Evolutionary conservation across 2,797 vertebrate genomes (phyloP).

Genomic region (Austrolebias charrua): DNA sequence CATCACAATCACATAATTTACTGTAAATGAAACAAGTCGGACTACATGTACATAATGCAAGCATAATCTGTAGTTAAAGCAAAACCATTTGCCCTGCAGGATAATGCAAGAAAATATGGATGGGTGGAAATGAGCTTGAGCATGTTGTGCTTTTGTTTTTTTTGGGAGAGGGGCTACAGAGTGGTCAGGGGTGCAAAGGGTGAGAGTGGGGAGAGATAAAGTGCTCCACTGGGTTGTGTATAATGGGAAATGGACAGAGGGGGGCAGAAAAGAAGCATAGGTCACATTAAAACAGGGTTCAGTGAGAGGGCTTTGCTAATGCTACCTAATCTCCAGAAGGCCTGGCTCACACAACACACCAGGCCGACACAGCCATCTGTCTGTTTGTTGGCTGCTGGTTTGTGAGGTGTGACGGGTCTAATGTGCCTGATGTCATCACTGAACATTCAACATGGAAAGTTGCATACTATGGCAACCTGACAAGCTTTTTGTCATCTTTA

Average conservation of each 20-base stretch:
- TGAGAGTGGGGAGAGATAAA: slow-evolving; percentile 45
- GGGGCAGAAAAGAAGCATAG: slow-evolving; percentile 55
- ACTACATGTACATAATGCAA: slow-evolving; percentile 28
- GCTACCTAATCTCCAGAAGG: slow-evolving; percentile 63
- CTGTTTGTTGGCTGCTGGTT: slow-evolving; percentile 42
- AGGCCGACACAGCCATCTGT: slow-evolving; percentile 38
- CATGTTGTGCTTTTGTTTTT: slow-evolving; percentile 2
- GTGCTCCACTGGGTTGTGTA: slow-evolving; percentile 62
- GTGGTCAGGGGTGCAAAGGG: slow-evolving; percentile 33
- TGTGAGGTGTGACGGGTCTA: slow-evolving; percentile 52
- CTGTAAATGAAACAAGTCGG: not conserved
- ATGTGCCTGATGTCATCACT: slow-evolving; percentile 44
- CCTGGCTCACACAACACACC: slow-evolving; percentile 37
- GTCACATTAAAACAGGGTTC: slow-evolving; percentile 74
- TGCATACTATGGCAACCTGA: slow-evolving; percentile 32
- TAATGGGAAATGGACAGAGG: slow-evolving; percentile 54
- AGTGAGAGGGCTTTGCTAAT: slow-evolving; percentile 67
- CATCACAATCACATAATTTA: no score
- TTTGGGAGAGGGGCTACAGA: slow-evolving; percentile 8
- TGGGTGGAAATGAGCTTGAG: slow-evolving; percentile 30
- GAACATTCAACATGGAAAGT: slow-evolving; percentile 50
- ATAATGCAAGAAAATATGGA: slow-evolving; percentile 11
- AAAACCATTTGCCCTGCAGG: slow-evolving; percentile 24
- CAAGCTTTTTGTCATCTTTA: slow-evolving; percentile 42
- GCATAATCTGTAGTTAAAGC: slow-evolving; percentile 7